A percentile compares a stretch with the other conserved stretches of the same genome.
Evolutionary conservation across 37 sponge, comb jelly and placozoan genomes (phyloP).

Genomic region (Beroe forskalii): DNA sequence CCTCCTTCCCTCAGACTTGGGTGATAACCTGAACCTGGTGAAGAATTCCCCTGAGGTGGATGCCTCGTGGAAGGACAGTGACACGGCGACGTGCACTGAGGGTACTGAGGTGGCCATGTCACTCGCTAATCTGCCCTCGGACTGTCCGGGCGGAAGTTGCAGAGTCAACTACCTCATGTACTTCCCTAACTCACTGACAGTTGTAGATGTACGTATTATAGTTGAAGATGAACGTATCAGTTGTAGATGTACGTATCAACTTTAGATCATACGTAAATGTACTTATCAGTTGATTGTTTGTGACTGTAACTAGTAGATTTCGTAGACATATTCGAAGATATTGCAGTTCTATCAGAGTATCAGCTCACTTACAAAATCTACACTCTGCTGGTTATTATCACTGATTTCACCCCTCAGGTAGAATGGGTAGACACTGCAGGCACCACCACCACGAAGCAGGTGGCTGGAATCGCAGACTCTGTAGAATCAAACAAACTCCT

Average conservation of each 20-base stretch:
- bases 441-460: not conserved
- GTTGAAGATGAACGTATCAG: too few relatives aligned
- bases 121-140: not conserved
- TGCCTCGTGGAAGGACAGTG: not conserved
- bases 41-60: not conserved
- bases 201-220: not conserved
- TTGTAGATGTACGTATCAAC: too few relatives aligned
- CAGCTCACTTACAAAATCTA: too few relatives aligned
- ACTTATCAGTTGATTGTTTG: too few relatives aligned
- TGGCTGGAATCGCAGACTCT: not conserved
- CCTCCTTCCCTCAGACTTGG: constrained; percentile 8
- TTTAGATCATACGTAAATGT: too few relatives aligned
- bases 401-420: not conserved
- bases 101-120: not conserved
- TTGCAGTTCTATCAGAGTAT: too few relatives aligned
- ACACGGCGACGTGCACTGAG: not conserved
- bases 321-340: not conserved
- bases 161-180: not conserved
- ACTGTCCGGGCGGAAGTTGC: not conserved
- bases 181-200: not conserved
- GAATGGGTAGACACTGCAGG: not conserved
- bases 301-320: not conserved
- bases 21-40: not conserved
- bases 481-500: not conserved
- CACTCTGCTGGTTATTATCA: too few relatives aligned